Percentiles rank a stretch among this genome's conserved stretches.
phyloP scores from a whole-genome alignment of 2,797 vertebrate genomes.

The Brotogeris chrysoptera region DNA sequence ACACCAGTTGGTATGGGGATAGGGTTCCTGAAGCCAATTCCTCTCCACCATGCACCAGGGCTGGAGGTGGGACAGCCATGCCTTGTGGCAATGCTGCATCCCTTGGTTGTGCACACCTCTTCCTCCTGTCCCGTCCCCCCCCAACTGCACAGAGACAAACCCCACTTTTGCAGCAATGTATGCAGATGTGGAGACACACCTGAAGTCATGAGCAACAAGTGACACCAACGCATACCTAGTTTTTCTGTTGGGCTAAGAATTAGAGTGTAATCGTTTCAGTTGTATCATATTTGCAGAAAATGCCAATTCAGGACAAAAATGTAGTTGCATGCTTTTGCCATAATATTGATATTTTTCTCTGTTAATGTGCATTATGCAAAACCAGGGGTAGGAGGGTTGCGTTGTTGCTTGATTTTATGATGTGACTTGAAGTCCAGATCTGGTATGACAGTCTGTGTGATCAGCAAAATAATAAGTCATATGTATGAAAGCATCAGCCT shows the following conservation, averaged over 20 bases:
- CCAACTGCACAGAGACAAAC: neutral
- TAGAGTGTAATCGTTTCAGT: rapidly evolving
- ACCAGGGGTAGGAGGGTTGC: rapidly evolving
- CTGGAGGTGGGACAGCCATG: rapidly evolving
- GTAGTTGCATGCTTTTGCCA: neutral
- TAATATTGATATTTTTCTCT: neutral
- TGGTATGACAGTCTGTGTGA: neutral
- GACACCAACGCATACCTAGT: rapidly evolving
- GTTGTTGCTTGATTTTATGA: neutral
- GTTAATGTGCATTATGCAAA: neutral
- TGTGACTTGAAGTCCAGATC: neutral
- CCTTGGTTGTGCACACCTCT: rapidly evolving
- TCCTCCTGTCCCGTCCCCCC: neutral
- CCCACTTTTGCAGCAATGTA: neutral
- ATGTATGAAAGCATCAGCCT: neutral
- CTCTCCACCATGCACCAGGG: rapidly evolving
- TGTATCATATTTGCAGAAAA: neutral
- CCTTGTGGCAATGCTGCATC: neutral
- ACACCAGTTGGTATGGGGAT: neutral
- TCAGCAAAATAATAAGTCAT: neutral
- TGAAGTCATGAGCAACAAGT: neutral
- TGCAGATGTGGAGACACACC: neutral
- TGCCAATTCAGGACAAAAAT: neutral
- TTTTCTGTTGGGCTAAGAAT: neutral
- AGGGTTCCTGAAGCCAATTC: neutral